A percentile compares a stretch with the other conserved stretches of the same genome.
phyloP scores from a whole-genome alignment of 2,113 vertebrate species.

The Loxodonta africana region DNA sequence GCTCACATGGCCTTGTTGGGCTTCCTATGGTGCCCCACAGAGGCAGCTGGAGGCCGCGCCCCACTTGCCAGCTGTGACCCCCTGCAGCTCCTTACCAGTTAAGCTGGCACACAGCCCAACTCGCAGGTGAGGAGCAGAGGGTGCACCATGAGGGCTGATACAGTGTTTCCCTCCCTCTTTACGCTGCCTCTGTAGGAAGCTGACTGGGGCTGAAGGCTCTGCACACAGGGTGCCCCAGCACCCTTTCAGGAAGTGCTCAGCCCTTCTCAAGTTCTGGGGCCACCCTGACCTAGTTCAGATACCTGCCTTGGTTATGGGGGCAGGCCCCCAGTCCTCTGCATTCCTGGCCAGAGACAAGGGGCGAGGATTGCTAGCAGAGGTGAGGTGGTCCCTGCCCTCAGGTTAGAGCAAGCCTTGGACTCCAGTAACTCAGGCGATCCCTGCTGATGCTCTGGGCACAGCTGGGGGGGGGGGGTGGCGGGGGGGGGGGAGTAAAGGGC shows the following conservation, averaged over 20 bases:
- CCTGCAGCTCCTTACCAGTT: background rate
- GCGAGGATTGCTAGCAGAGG: background rate
- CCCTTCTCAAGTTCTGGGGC: background rate
- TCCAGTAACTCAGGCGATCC: background rate
- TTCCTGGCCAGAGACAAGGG: background rate
- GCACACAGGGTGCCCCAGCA: background rate
- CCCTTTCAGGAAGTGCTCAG: background rate
- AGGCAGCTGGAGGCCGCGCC: fast-evolving
- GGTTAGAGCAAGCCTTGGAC: background rate
- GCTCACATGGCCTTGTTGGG: background rate
- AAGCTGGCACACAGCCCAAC: background rate
- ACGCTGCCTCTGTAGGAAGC: background rate
- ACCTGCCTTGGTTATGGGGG: background rate
- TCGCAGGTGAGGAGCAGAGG: background rate
- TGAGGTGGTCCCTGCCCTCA: background rate
- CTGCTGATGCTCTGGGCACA: background rate
- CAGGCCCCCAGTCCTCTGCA: background rate
- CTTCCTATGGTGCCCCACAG: background rate
- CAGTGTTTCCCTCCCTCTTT: background rate
- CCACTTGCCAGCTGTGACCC: background rate
- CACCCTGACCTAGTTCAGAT: background rate
- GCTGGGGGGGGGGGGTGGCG: fast-evolving
- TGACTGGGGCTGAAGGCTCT: background rate
- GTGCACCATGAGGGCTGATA: too few relatives aligned
- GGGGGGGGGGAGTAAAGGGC: background rate